Evolutionary conservation across 2,888 invertebrate species (phyloP), one percentile per base, ranked within the genome.

Genomic region (Melieria picta): DNA sequence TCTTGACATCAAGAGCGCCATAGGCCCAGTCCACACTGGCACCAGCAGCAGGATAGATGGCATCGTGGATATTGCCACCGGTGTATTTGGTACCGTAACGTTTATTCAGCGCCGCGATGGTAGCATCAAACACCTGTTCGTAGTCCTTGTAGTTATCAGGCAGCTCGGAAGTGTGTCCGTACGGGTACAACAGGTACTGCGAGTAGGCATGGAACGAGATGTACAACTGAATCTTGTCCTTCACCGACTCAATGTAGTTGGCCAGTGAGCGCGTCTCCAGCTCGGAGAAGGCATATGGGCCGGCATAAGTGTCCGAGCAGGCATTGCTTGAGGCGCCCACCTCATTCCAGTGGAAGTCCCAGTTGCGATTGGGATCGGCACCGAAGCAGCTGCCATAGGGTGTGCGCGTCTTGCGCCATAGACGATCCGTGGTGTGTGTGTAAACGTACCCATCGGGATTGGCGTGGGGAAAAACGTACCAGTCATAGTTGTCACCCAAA

Each of bases 361-460:
- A 94, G 83, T 94, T 94, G 74, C 94, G 89, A 82, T 95, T 95
- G 1, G 93, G 90, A 85, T 95, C 94, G 0, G 91, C 90, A 5
- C 94, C 94, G 73, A 84, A 84, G 76, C 92, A 90, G 11, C 67
- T 66, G 7, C 85, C 88, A 56, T 88, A 88, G 0, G 87, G 88
- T 69, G 87, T 87, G 52, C 92, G 88, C 2, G 91, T 93, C 79
- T 93, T 93, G 30, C 90, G 84, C 93, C 93, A 93, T 74, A 91
- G 76, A 58, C 92, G 89, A 56, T 89, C 90, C 48, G 72, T 75
- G 80, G 83, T 13, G 88, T 88, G 80, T 0, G 92, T 90, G 81
- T 90, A 92, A 58, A 89, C 90, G 79, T 91, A 93, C 1, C 94
- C 94, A 86, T 95, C 94, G 4, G 93, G 93, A 83, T 95, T 94